Evolutionary conservation across 1,140 invertebrate species (phyloP), one percentile per base, ranked within the genome.

Genomic region (Lucilia sericata): DNA sequence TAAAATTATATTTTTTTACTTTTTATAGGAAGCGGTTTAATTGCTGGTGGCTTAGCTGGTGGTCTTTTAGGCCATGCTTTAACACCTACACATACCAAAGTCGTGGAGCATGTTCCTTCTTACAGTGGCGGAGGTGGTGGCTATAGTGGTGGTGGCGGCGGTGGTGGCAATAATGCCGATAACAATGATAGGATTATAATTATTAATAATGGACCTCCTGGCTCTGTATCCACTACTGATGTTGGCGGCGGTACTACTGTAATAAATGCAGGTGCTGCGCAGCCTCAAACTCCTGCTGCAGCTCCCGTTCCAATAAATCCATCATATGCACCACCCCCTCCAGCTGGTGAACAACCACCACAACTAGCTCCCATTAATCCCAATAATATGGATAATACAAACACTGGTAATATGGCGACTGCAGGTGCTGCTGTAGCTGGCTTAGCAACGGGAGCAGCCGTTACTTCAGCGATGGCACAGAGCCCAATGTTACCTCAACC

Each of bases 231-330:
- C 83, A 87, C 89, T n/a, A 85, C 86, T 1, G 84, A 87, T 36
- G 86, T 86, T 5, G 87, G 88, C 14, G 84, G 87, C 0, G 88
- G 89, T 78, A 89, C 88, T 0, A 89, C 89, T 8, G 87, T 90
- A 0, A 90, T 89, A 34, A 90, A 87, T 21, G 76, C 88, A 9
- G 88, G 88, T 76, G 85, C 86, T 36, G 85, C 86, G 36, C 85
- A 86, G 12, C 84, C 86, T 9, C 42, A 85, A 21, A 85, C 85
- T 93, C 94, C 85, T 92, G 94, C 84, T 75, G 83, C 78, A 84
- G 86, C 81, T 74, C 85, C 80, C 85, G 78, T 86, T 83, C 82
- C 85, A 25, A 85, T 88, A 9, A 82, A 87, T 87, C 30, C 87
- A 85, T 85, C 51, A 83, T 87, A 76, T 82, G 87, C 34, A 65